A percentile compares a stretch with the other conserved stretches of the same genome.
These are phyloP conservation scores for Folsomia manolachei DNA, from an alignment of 2,888 invertebrate genomes.

Conservation along the genomic window DNA sequence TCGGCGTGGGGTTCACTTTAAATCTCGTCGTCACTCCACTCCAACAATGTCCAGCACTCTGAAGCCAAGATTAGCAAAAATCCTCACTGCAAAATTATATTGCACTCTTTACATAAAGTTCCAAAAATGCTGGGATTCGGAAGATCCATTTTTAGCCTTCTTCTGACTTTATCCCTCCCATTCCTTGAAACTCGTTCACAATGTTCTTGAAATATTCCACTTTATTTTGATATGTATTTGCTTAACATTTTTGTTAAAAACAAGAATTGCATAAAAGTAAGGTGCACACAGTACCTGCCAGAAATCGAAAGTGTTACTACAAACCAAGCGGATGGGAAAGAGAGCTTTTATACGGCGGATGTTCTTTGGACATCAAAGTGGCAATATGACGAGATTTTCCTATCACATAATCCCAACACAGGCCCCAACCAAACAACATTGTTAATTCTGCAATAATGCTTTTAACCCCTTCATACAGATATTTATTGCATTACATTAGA, in stretches of 20 bases:
- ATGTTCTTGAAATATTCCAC: too few relatives aligned
- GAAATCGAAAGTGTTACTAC: conserved; percentile 48
- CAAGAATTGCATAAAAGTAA: neutral
- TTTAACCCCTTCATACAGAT: conserved; percentile 14
- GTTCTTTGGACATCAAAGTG: conserved; percentile 31
- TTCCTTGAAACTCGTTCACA: too few relatives aligned
- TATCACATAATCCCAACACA: conserved; percentile 16
- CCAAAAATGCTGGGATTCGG: neutral
- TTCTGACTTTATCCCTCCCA: too few relatives aligned
- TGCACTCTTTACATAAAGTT: too few relatives aligned
- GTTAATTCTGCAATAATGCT: neutral
- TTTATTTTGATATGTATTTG: too few relatives aligned
- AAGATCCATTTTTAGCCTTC: neutral
- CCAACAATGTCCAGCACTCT: neutral
- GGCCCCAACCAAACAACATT: conserved; percentile 16
- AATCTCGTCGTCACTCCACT: too few relatives aligned
- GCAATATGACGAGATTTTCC: conserved; percentile 32
- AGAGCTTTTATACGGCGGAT: conserved; percentile 50
- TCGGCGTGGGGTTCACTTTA: neutral
- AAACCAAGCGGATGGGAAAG: conserved; percentile 42
- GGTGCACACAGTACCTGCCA: conserved; percentile 18
- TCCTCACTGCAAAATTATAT: too few relatives aligned
- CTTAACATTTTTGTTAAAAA: too few relatives aligned
- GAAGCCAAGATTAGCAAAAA: too few relatives aligned
- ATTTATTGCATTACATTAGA: neutral